Conservation (phyloP, 2,113 vertebrate genomes). For the Urocolius indicus region DNA sequence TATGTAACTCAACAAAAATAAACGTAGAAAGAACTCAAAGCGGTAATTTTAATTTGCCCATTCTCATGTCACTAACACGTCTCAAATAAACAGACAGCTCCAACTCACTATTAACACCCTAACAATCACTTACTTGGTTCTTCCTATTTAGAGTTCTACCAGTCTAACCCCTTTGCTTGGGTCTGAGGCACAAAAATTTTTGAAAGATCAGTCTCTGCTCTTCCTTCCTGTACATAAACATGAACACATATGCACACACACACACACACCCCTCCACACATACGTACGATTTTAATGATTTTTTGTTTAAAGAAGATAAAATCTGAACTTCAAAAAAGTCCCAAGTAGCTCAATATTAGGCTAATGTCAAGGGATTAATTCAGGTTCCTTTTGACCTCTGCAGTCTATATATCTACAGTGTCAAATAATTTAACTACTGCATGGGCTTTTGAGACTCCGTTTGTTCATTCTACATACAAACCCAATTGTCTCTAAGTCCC, state of each 20-base stretch:
- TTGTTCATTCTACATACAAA: background rate
- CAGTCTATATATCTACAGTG: background rate
- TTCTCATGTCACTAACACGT: background rate
- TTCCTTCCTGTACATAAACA: background rate
- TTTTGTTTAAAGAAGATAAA: background rate
- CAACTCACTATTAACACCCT: background rate
- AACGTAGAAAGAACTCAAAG: background rate
- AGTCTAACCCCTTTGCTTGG: background rate
- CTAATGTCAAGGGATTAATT: background rate
- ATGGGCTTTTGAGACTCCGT: background rate
- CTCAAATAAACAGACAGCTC: background rate
- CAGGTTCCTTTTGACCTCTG: background rate
- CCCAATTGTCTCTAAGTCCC: background rate
- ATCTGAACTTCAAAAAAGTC: background rate
- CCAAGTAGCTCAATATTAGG: background rate
- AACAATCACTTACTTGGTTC: background rate
- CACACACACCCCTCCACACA: background rate
- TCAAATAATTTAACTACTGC: background rate
- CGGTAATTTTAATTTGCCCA: background rate
- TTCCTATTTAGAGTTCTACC: background rate
- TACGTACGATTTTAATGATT: background rate
- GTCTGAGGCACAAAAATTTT: background rate
- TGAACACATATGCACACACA: background rate
- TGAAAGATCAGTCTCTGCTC: background rate
- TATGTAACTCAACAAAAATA: background rate